These are phyloP conservation scores for Myripristis murdjan DNA, from an alignment of 2,797 vertebrate genomes.

Conservation along the genomic window DNA sequence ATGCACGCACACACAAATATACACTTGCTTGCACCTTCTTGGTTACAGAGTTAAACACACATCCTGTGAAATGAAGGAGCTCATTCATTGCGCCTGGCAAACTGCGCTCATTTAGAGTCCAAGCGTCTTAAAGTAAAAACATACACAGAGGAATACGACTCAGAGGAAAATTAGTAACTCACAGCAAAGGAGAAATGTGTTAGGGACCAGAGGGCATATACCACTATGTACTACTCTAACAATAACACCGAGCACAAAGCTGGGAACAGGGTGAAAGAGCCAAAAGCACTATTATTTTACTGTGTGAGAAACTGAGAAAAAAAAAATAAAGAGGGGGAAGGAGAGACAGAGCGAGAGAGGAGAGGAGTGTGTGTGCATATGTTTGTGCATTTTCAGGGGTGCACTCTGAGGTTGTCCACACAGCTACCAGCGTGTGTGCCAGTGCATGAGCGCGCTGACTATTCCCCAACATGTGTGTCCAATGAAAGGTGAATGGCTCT, in stretches of 20 bases:
- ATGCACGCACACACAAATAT: constrained; percentile 55
- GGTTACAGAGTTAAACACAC: constrained; percentile 84
- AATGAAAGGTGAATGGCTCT: constrained; percentile 87
- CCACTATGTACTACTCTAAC: constrained; percentile 58
- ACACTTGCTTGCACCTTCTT: constrained; percentile 75
- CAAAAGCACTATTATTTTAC: constrained; percentile 59
- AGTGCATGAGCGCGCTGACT: constrained; percentile 68
- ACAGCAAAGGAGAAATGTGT: constrained; percentile 71
- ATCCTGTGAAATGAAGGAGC: constrained; percentile 84
- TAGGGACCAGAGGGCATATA: constrained; percentile 59
- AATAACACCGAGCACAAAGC: constrained; percentile 75
- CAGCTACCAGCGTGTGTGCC: constrained; percentile 74
- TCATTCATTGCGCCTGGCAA: constrained; percentile 87
- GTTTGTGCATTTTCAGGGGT: constrained; percentile 63
- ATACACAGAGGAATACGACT: constrained; percentile 78
- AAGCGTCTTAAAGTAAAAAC: constrained; percentile 84
- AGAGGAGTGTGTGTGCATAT: constrained; percentile 23
- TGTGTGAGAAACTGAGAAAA: constrained; percentile 53
- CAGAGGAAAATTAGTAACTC: constrained; percentile 77
- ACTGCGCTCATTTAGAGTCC: constrained; percentile 83
- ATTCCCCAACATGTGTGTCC: constrained; percentile 85
- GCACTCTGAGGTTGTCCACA: constrained; percentile 69
- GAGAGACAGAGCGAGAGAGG: constrained; percentile 29
- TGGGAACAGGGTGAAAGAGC: constrained; percentile 53
- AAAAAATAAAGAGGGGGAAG: constrained; percentile 20